These are phyloP conservation scores for Andricus curvator DNA, from an alignment of 2,888 invertebrate genomes.

Conservation along the genomic window DNA sequence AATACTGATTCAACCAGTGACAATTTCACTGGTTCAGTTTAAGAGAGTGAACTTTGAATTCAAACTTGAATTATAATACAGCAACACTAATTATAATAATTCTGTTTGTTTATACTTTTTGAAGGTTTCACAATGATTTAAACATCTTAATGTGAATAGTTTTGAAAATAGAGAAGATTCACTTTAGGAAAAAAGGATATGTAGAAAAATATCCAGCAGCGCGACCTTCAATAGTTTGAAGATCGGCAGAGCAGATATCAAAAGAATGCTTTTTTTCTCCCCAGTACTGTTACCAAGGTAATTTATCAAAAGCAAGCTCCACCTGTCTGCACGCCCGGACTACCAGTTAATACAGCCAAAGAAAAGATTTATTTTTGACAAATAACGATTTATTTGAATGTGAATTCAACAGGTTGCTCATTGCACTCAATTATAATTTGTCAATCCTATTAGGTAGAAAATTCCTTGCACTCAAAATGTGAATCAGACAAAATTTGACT, in stretches of 20 bases:
- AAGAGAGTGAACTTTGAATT: no score
- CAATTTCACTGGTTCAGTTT: no score
- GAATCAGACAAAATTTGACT: no score
- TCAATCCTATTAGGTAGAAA: background rate
- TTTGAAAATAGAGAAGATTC: background rate
- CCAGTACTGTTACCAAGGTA: background rate
- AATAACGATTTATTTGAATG: slow-evolving; percentile 3
- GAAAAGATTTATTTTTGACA: slow-evolving; percentile 9
- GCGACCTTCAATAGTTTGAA: background rate
- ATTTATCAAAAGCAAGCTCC: background rate
- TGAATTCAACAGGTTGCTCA: background rate
- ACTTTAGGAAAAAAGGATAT: background rate
- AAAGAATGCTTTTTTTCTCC: background rate
- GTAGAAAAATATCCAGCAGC: background rate
- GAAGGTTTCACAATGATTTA: no score
- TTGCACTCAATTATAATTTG: background rate
- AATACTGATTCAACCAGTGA: no score
- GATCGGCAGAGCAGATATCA: background rate
- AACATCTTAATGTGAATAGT: background rate
- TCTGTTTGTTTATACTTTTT: no score
- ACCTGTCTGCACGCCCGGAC: background rate
- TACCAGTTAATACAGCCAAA: slow-evolving; percentile 2
- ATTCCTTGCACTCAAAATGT: no score
- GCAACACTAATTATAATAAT: no score
- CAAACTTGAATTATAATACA: no score